Evolutionary conservation across 2,888 invertebrate species (phyloP), one percentile per base, ranked within the genome.

Genomic region (Cryptosula pallasiana): DNA sequence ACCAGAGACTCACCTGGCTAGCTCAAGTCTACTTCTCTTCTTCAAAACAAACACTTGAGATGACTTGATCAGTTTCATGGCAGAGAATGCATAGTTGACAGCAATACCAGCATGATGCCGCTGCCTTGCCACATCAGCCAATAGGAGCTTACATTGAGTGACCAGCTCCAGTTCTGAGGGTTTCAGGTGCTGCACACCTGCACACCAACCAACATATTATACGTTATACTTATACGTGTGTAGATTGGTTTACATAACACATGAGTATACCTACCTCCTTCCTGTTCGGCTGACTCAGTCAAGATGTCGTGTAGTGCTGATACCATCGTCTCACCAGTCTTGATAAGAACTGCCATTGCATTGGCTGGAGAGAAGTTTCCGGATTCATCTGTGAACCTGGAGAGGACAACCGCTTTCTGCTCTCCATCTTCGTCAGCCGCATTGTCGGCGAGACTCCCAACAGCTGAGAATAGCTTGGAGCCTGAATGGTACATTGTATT

Each of bases 51-150:
- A 58, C 9, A 77, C 69, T 35, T 76, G 55, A 1, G 76, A 69
- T 9, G 70, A 55, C 74, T 81, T 81, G 23, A 84, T 76, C 71
- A 82, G 72, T 73, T 79, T 81, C 71, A 84, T 76, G 0, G 83
- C 80, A 3, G 78, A 76, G 73, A 83, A 75, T 27, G 78, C 77
- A 71, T 77, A 78, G 9, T 81, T 77, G n/a, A 83, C 81, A 5
- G 83, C 82, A 78, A 83, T 77, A 13, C 81, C 78, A 25, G 81
- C 79, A 72, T 83, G 83, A 71, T 84, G 83, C 71, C 82, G 81
- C 77, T 82, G 82, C 34, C 76, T 73, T 13, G 82, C 81, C 29
- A 83, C 78, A 70, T 73, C 74, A 0, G 82, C 78, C 74, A 81
- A 79, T 75, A 81, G 80, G 69, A 83, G 75, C 35, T 78, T 79